phyloP scores from a whole-genome alignment of 2,113 vertebrate genomes.

The Poeciliopsis retropinna region DNA sequence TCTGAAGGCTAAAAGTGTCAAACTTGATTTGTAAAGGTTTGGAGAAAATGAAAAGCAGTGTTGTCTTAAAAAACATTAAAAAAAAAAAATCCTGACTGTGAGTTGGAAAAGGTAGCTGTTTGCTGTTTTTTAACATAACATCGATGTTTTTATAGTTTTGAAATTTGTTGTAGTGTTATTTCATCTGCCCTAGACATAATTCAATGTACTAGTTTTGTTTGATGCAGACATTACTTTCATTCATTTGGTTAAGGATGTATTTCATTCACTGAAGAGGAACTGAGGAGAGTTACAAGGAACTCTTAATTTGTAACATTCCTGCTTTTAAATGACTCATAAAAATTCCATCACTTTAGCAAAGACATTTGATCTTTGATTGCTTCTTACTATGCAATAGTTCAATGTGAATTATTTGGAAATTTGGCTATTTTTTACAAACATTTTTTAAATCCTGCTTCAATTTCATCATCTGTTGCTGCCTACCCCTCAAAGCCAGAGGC shows the following conservation, averaged over 20 bases:
- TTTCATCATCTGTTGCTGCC: constrained; percentile 2
- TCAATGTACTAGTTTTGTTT: too few relatives aligned
- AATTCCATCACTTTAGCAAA: too few relatives aligned
- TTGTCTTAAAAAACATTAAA: not conserved
- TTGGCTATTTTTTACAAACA: not conserved
- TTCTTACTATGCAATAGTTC: not conserved
- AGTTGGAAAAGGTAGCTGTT: not conserved
- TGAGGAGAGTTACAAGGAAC: not conserved
- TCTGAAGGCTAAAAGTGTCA: not conserved
- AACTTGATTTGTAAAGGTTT: constrained; percentile 1
- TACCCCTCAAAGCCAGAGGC: not conserved
- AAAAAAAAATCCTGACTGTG: not conserved
- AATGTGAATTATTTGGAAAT: not conserved
- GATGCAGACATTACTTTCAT: not conserved
- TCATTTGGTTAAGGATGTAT: too few relatives aligned
- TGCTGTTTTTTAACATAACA: too few relatives aligned
- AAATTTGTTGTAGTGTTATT: too few relatives aligned
- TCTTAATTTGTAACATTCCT: not conserved
- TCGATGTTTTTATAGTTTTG: too few relatives aligned
- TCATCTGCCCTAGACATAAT: too few relatives aligned
- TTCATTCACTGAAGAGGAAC: not conserved
- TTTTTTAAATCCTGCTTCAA: not conserved
- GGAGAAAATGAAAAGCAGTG: not conserved
- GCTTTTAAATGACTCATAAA: not conserved
- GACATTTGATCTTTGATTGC: not conserved